Evolutionary conservation across 2,113 vertebrate species (phyloP), one percentile per base, ranked within the genome.

Genomic region (Pungitius pungitius): DNA sequence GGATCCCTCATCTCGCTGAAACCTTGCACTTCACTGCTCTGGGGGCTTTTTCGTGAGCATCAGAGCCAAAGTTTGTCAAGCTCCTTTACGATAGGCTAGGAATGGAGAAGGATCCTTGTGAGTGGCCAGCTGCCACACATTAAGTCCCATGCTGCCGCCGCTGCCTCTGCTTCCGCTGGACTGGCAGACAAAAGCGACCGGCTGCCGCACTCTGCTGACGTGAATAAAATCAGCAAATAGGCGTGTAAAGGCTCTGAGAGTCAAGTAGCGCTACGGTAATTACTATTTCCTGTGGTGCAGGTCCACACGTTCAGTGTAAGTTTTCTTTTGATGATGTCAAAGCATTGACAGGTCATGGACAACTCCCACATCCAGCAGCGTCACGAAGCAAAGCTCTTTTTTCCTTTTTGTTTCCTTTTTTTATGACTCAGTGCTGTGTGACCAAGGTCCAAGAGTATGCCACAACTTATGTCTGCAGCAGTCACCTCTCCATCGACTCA

Each of bases 1-100:
- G 12, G 40, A 42, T 30, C 54, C 57, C 20, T 52, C 52, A 40
- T 69, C 51, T 77, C 40, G n/a, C 63, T 78, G 75, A 75, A 55
- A 64, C 22, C 3, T 39, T 6, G 9, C 56, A 60, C 52, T 74
- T 66, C 51, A 73, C 37, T 66, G 52, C 20, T 68, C 62, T 14
- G 43, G 42, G 15, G 45, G 10, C 12, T 40, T 60, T n/a, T 58
- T 45, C 17, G 8, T 57, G 11, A 33, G 14, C 20, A 57, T 57
- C 55, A 3, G 17, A 18, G 27, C 42, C 71, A 63, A 13, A 63
- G 40, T 35, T 52, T 20, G 15, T 68, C 57, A 68, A 10, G 57
- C 47, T 39, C 3, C 17, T 9, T 35, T 4, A 47, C 17, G 59
- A 69, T 43, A n/a, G 35, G 5, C 26, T 3, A 43, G 13, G 47